Percentiles rank a stretch among this genome's conserved stretches.
These are phyloP conservation scores for Guaruba guarouba DNA, from an alignment of 2,113 vertebrate genomes.

Conservation along the genomic window DNA sequence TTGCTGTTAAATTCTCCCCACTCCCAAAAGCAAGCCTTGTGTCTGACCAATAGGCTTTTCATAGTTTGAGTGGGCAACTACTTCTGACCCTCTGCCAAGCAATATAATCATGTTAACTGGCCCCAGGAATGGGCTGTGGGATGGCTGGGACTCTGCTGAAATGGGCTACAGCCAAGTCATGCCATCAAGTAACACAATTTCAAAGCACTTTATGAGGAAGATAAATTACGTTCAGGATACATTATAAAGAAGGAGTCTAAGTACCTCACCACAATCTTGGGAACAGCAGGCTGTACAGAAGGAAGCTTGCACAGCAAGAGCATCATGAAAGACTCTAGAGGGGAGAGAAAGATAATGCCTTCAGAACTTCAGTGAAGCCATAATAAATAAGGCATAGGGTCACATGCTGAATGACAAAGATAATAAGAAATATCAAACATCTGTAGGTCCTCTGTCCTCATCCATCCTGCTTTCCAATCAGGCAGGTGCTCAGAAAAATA, in stretches of 20 bases:
- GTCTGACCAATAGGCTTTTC: background rate
- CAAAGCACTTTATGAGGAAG: background rate
- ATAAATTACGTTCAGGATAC: background rate
- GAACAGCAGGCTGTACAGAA: background rate
- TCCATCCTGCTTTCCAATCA: background rate
- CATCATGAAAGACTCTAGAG: background rate
- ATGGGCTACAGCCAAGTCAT: background rate
- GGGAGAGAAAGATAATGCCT: background rate
- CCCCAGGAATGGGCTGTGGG: accelerated
- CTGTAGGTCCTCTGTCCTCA: background rate
- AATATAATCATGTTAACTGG: background rate
- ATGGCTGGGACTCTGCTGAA: background rate
- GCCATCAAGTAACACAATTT: background rate
- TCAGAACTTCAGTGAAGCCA: background rate
- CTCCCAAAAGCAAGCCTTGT: background rate
- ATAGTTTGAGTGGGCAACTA: background rate
- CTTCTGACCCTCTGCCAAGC: background rate
- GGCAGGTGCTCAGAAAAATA: background rate
- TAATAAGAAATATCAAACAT: background rate
- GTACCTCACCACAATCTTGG: background rate
- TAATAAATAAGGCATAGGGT: background rate
- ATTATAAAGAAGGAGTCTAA: background rate
- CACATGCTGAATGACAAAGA: background rate
- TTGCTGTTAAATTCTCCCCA: background rate
- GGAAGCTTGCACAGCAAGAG: background rate